Evolutionary conservation across 2,113 vertebrate species (phyloP).

Genomic region (Sylvia atricapilla): DNA sequence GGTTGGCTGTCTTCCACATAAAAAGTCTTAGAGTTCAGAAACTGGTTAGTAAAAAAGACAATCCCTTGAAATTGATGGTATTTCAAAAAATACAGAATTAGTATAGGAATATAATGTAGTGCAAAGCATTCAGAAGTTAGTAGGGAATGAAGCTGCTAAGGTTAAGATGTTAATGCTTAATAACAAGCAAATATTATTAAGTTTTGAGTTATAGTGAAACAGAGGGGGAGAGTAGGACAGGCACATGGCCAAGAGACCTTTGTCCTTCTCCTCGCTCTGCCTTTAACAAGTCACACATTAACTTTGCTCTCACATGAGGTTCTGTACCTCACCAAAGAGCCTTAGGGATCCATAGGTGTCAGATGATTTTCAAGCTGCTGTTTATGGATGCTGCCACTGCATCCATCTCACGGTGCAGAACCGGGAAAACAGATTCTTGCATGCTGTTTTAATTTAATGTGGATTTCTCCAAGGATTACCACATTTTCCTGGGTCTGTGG

Average conservation of each 20-base stretch:
- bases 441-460: not conserved
- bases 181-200: conserved; percentile 41
- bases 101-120: not conserved
- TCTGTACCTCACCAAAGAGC: not conserved
- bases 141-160: not conserved
- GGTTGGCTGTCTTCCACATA: not conserved
- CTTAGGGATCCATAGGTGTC: not conserved
- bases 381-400: not conserved
- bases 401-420: not conserved
- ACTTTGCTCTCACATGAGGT: not conserved
- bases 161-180: conserved; percentile 39
- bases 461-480: not conserved
- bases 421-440: not conserved
- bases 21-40: not conserved
- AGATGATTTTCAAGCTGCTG: not conserved
- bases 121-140: not conserved
- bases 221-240: not conserved
- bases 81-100: not conserved
- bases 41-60: not conserved
- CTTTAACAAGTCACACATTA: conserved; percentile 45
- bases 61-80: not conserved
- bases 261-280: not conserved
- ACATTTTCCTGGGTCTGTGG: not conserved
- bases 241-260: conserved; percentile 10
- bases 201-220: conserved; percentile 1